Conservation (phyloP, 2,113 vertebrate genomes). For the Pollachius pollachius region DNA sequence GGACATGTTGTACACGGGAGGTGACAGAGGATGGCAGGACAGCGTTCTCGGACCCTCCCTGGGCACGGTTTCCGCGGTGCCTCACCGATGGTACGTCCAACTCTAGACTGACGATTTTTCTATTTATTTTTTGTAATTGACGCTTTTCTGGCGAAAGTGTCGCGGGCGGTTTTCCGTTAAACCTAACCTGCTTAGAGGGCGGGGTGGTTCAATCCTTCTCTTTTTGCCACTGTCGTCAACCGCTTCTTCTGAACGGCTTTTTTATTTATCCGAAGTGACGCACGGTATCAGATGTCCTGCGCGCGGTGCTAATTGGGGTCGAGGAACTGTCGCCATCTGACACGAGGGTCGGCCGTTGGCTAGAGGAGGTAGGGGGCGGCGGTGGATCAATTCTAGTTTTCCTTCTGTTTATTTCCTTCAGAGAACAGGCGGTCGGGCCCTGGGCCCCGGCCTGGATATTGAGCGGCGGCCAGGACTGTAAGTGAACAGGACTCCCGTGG, state of each 20-base stretch:
- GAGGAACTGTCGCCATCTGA: slow-evolving; percentile 19
- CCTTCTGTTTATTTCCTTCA: slow-evolving; percentile 16
- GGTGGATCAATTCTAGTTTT: slow-evolving; percentile 22
- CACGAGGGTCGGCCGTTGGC: slow-evolving; percentile 31
- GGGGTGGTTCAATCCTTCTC: too few relatives aligned
- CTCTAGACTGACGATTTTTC: slow-evolving; percentile 49
- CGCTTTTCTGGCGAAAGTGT: slow-evolving; percentile 31
- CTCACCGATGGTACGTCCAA: too few relatives aligned
- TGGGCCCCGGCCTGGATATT: slow-evolving; percentile 18
- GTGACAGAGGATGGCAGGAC: slow-evolving; percentile 25
- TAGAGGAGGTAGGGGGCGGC: background rate
- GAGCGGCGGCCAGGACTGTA: slow-evolving; percentile 6
- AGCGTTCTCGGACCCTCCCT: background rate
- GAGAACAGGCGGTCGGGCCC: slow-evolving; percentile 26
- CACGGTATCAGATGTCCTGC: slow-evolving; percentile 36
- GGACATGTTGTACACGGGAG: slow-evolving; percentile 41
- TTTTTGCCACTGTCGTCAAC: slow-evolving; percentile 40
- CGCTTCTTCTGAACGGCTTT: slow-evolving; percentile 4
- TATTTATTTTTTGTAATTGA: slow-evolving; percentile 46
- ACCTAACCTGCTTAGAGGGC: slow-evolving; percentile 19
- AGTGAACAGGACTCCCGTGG: background rate
- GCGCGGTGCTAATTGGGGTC: slow-evolving; percentile 54
- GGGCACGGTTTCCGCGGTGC: background rate
- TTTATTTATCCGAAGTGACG: slow-evolving; percentile 43
- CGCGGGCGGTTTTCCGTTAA: too few relatives aligned